Evolutionary conservation across 2,113 vertebrate species (phyloP).

Genomic region (Laticauda colubrina): DNA sequence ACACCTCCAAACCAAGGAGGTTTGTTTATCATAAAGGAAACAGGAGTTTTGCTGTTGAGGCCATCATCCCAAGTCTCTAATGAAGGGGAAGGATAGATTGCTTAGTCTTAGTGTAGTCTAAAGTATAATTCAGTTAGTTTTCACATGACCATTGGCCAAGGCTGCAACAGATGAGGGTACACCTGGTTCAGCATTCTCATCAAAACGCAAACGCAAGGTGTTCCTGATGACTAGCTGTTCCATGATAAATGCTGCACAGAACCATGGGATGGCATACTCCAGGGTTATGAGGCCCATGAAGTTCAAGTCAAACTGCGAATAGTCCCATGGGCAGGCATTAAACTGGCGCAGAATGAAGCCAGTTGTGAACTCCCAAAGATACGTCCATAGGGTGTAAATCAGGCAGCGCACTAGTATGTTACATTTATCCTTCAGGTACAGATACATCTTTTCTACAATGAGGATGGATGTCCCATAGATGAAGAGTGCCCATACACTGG

Average conservation of each 20-base stretch:
- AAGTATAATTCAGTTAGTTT: constrained; percentile 79
- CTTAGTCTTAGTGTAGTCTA: constrained; percentile 27
- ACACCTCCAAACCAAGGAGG: constrained; percentile 55
- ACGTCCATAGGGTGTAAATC: constrained; percentile 97
- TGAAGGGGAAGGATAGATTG: constrained; percentile 40
- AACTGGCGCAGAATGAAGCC: constrained; percentile 93
- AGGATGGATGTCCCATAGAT: constrained; percentile 98
- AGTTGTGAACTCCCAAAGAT: constrained; percentile 94
- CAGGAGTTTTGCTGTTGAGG: constrained; percentile 49
- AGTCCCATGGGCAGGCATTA: constrained; percentile 97
- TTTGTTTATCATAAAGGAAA: constrained; percentile 63
- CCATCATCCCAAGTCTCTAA: constrained; percentile 41
- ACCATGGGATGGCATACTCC: constrained; percentile 96
- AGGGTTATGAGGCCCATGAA: constrained; percentile 97
- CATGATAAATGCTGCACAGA: constrained; percentile 92
- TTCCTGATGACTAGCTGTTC: constrained; percentile 94
- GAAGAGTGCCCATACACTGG: constrained; percentile 97
- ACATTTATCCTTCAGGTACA: constrained; percentile 82
- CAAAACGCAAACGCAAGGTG: constrained; percentile 88
- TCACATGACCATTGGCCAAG: constrained; percentile 85
- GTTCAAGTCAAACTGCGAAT: constrained; percentile 95
- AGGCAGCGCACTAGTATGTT: constrained; percentile 87
- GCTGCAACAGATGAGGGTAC: constrained; percentile 52
- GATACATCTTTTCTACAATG: constrained; percentile 94
- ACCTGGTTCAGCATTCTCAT: constrained; percentile 78